Evolutionary conservation across 64 coral and sea anemone species (phyloP).

Genomic region (Catalaphyllia jardinei): DNA sequence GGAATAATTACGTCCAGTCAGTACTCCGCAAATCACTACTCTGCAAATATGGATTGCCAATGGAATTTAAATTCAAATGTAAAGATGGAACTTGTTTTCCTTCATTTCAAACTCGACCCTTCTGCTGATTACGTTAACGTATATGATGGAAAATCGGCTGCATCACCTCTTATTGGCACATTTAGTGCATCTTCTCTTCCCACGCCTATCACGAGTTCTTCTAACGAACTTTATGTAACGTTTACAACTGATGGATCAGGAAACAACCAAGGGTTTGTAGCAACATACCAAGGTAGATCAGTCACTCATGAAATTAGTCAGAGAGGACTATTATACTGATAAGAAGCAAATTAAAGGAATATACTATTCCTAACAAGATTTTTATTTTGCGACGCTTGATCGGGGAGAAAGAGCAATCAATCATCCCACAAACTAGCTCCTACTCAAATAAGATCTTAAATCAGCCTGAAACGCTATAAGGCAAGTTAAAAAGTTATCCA

Average conservation of each 20-base stretch:
- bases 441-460: too few relatives aligned
- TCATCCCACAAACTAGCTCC: too few relatives aligned
- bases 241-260: conserved; percentile 20
- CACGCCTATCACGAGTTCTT: conserved; percentile 7
- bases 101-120: background rate
- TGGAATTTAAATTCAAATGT: conserved; percentile 39
- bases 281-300: background rate
- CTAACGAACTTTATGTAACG: background rate
- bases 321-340: too few relatives aligned
- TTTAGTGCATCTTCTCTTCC: conserved; percentile 9
- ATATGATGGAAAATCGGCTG: conserved; percentile 10
- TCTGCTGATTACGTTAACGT: background rate
- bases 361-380: too few relatives aligned
- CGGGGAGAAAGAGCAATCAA: too few relatives aligned
- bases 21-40: too few relatives aligned
- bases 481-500: too few relatives aligned
- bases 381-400: too few relatives aligned
- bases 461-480: too few relatives aligned
- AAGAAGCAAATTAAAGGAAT: too few relatives aligned
- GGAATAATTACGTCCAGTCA: too few relatives aligned
- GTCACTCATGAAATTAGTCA: background rate
- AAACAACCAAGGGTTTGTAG: background rate
- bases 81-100: conserved; percentile 10
- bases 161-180: conserved; percentile 8
- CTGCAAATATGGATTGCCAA: conserved; percentile 7